phyloP scores from a whole-genome alignment of 1,140 invertebrate genomes.

The Platorchestia sp. region DNA sequence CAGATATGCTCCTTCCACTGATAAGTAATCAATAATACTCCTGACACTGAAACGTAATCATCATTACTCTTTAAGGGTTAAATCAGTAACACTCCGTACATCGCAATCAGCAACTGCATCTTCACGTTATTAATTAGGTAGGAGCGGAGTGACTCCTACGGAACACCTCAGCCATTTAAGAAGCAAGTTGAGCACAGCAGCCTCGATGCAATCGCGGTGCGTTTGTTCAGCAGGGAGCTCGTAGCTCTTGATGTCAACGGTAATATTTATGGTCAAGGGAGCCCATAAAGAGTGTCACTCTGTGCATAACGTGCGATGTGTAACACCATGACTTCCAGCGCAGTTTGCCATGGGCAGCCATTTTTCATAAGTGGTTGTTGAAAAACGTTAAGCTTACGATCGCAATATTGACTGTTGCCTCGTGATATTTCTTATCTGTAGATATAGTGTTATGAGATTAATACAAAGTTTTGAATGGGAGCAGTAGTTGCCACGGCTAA shows the following conservation, averaged over 20 bases:
- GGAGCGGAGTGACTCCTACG: neutral
- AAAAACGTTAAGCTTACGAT: neutral
- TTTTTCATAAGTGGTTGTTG: neutral
- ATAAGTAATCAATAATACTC: neutral
- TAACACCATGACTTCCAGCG: neutral
- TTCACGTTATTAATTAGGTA: neutral
- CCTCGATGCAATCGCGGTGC: neutral
- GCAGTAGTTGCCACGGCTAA: too few relatives aligned
- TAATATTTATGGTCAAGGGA: neutral
- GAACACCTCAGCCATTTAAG: neutral
- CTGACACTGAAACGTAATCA: neutral
- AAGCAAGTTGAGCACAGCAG: neutral
- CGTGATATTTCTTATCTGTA: neutral
- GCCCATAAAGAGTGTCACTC: constrained; percentile 35
- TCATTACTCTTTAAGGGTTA: neutral
- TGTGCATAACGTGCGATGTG: neutral
- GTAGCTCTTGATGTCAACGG: constrained; percentile 37
- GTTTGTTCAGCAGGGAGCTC: constrained; percentile 3
- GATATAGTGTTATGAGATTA: neutral
- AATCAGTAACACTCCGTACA: too few relatives aligned
- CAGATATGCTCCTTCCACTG: neutral
- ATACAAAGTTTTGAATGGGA: neutral
- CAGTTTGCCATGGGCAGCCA: neutral
- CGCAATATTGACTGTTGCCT: neutral
- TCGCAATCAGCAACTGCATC: neutral